Percentiles rank a stretch among this genome's conserved stretches.
Evolutionary conservation across 2,888 invertebrate genomes (phyloP).

Genomic region (Caenorhabditis doughertyi): DNA sequence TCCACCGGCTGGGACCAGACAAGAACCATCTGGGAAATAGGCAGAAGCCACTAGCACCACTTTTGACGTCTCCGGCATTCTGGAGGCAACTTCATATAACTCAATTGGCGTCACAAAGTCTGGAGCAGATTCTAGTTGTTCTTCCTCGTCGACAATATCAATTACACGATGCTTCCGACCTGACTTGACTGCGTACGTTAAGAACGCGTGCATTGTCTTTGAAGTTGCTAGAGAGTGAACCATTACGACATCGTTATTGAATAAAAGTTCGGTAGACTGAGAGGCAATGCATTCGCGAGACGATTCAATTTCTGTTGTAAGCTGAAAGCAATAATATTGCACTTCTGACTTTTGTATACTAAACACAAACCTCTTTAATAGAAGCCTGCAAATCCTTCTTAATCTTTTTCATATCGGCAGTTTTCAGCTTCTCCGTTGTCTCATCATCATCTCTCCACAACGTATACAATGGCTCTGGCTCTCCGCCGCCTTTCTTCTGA

Average conservation of each 20-base stretch:
- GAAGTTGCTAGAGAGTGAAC: constrained; percentile 69
- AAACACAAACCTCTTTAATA: constrained; percentile 64
- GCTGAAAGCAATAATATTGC: constrained; percentile 63
- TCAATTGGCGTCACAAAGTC: constrained; percentile 61
- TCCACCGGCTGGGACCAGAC: constrained; percentile 76
- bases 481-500: constrained; percentile 57
- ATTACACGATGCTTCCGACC: constrained; percentile 52
- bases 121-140: constrained; percentile 53
- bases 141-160: constrained; percentile 42
- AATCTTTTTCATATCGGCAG: constrained; percentile 70
- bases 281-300: constrained; percentile 70
- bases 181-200: constrained; percentile 43
- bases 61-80: constrained; percentile 69
- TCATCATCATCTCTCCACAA: constrained; percentile 70
- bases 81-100: constrained; percentile 63
- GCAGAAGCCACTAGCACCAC: constrained; percentile 76
- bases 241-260: constrained; percentile 72
- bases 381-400: constrained; percentile 64
- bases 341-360: background rate
- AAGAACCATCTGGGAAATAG: constrained; percentile 79
- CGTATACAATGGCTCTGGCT: constrained; percentile 73
- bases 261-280: constrained; percentile 72
- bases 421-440: constrained; percentile 45
- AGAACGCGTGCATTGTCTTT: constrained; percentile 70
- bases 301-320: constrained; percentile 71